Evolutionary conservation across 2,797 vertebrate species (phyloP).

Genomic region (Catamblyrhynchus diadema): DNA sequence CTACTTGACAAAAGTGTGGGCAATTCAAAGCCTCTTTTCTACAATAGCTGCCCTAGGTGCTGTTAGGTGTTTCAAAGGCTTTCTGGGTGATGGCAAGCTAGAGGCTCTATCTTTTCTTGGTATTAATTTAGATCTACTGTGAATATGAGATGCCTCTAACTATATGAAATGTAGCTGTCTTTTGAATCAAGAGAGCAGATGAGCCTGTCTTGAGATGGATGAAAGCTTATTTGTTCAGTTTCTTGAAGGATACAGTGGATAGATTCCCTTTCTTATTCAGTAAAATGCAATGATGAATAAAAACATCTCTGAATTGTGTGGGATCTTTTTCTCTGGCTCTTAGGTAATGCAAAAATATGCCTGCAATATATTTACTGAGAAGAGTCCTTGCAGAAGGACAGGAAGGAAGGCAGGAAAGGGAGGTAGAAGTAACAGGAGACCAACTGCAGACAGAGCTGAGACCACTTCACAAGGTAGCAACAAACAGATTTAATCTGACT

Average conservation of each 20-base stretch:
- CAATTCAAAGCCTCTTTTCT: not conserved
- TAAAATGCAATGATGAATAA: not conserved
- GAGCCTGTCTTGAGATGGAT: not conserved
- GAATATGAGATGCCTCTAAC: not conserved
- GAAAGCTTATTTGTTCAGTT: not conserved
- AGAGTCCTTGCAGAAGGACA: not conserved
- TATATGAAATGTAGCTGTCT: not conserved
- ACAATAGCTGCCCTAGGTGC: not conserved
- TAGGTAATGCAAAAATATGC: not conserved
- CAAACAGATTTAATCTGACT: not conserved
- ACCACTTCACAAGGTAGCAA: not conserved
- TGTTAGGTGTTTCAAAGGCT: not conserved
- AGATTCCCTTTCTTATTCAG: not conserved
- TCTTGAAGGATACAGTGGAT: not conserved
- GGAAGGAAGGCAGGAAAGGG: not conserved
- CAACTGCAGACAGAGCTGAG: not conserved
- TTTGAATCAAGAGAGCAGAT: not conserved
- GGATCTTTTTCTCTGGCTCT: not conserved
- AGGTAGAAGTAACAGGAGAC: not conserved
- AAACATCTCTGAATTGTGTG: not conserved
- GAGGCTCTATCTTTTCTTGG: not conserved
- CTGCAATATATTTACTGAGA: not conserved
- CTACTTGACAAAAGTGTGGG: not conserved
- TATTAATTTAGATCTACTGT: not conserved
- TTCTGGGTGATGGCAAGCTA: not conserved